A percentile compares a stretch with the other conserved stretches of the same genome.
Evolutionary conservation across 1,140 invertebrate genomes (phyloP).

Genomic region (Holcopasites calliopsidis): DNA sequence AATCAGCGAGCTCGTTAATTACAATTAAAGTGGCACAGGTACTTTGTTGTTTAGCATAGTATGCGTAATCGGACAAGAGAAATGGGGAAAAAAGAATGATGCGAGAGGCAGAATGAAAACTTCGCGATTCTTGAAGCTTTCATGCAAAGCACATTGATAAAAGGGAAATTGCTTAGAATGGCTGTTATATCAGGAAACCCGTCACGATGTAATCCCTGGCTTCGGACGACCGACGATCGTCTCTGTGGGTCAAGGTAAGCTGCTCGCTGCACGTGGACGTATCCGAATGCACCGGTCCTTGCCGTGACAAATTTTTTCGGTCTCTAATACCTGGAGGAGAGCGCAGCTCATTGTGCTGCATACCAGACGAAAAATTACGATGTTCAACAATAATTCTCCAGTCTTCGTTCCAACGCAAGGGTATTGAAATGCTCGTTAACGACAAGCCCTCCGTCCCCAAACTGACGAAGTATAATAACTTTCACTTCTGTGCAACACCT

Average conservation of each 20-base stretch:
- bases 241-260: slow-evolving; percentile 72
- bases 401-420: no score
- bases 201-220: slow-evolving; percentile 60
- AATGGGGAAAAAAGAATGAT: no score
- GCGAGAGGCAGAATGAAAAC: no score
- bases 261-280: slow-evolving; percentile 57
- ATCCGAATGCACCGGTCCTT: slow-evolving; percentile 46
- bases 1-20: background rate
- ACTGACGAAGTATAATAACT: no score
- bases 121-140: no score
- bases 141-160: background rate
- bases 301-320: background rate
- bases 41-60: background rate
- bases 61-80: no score
- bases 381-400: no score
- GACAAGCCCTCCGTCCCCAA: no score
- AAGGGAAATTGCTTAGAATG: slow-evolving; percentile 13
- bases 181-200: slow-evolving; percentile 63
- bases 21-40: background rate
- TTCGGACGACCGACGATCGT: slow-evolving; percentile 52
- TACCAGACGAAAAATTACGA: no score
- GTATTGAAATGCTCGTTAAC: no score
- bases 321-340: background rate
- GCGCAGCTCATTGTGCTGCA: no score
- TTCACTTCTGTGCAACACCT: no score